Evolutionary conservation across 2,113 vertebrate genomes (phyloP).

Genomic region (Gallinago paraguaiae): DNA sequence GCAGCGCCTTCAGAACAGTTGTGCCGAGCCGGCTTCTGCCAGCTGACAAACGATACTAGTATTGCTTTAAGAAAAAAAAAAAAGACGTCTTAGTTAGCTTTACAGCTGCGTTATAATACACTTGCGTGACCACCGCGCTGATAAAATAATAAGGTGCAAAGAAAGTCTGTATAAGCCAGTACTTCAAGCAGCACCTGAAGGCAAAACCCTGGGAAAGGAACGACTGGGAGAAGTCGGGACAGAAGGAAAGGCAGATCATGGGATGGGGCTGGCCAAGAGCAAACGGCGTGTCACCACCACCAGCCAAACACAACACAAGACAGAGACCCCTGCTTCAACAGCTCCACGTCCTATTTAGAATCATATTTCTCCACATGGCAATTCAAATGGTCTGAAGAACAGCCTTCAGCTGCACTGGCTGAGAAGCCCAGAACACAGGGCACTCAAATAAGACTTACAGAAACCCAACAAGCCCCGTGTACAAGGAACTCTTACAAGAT

Average conservation of each 20-base stretch:
- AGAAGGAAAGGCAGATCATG: background rate
- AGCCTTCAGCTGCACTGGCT: accelerated
- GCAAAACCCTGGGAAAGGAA: background rate
- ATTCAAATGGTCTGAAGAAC: background rate
- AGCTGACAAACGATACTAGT: background rate
- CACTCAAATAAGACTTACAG: accelerated
- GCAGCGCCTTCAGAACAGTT: background rate
- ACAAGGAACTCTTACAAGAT: background rate
- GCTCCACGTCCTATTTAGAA: accelerated
- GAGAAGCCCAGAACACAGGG: accelerated
- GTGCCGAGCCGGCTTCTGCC: background rate
- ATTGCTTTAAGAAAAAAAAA: background rate
- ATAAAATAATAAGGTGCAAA: background rate
- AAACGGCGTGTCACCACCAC: accelerated
- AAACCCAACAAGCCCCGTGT: too few species aligned
- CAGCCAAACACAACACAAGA: background rate
- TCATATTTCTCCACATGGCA: too few species aligned
- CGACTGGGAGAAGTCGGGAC: background rate
- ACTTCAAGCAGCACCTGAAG: accelerated
- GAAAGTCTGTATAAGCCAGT: background rate
- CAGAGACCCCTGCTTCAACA: background rate
- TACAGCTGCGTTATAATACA: accelerated
- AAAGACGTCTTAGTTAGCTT: background rate
- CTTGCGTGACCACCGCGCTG: too few species aligned
- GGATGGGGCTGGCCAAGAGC: background rate